Base-by-base conservation (phyloP, 2,797 vertebrate genomes). In the Emydoidea blandingii region DNA sequence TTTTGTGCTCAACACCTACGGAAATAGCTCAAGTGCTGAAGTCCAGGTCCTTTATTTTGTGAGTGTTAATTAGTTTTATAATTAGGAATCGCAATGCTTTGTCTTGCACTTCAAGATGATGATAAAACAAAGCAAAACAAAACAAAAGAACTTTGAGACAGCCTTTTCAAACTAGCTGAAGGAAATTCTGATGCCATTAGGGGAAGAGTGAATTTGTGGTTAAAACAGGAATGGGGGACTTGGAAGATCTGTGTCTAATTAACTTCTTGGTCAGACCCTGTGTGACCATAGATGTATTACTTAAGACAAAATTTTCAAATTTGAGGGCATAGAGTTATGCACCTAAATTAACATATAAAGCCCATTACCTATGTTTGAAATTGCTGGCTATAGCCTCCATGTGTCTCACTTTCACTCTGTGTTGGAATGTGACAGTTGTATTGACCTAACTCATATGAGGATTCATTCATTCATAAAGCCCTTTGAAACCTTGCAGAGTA, bases 31-130 rank as follows among this genome's bases (percentile, higher is more conserved):
- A 89, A 86, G 23, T 87, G 14, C 14, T 90, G 5, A 82, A 78
- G 12, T 80, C 82, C 19, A 47, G 1, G 11, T 88, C 21, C 12
- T 91, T 62, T 79, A 72, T 8, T 91, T 93, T 79, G 29, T 85
- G 47, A 91, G 4, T 89, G 4, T 80, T 95, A 92, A 89, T 94
- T 94, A 81, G 56, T 81, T 96, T 97, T 93, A 41, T 79, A 91
- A 96, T 82, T 88, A 90, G 34, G 76, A 94, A 87, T 68, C n/a
- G 12, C 2, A 79, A 1, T 83, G 1, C 84, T 91, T 93, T 96
- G 16, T 88, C 94, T 95, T 78, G 81, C 78, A 14, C 12, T 79
- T 2, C 18, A 83, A 92, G 62, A 82, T 57, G 41, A 44, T 56
- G 18, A 93, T 82, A 86, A 93, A 92, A 8, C 5, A 87, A 5